Conservation (phyloP, 1,140 invertebrate species). For the Megathymus violae region DNA sequence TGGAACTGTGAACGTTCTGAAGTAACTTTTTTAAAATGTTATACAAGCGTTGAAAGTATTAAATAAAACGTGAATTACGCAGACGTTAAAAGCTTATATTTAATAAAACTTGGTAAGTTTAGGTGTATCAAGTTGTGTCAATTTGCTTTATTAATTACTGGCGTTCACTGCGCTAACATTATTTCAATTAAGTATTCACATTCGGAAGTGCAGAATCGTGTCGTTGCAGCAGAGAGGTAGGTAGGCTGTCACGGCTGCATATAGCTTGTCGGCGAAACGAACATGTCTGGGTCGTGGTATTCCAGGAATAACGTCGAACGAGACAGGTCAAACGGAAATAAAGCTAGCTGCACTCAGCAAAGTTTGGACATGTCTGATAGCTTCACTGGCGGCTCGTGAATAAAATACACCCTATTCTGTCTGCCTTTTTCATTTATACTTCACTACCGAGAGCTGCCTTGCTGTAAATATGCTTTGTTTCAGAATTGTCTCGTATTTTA, state of each 20-base stretch:
- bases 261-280: slow-evolving; percentile 72
- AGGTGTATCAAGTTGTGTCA: too few relatives aligned
- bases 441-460: slow-evolving; percentile 12
- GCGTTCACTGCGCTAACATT: slow-evolving; percentile 58
- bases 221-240: slow-evolving; percentile 59
- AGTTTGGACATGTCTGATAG: slow-evolving; percentile 77
- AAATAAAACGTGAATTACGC: too few relatives aligned
- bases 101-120: too few relatives aligned
- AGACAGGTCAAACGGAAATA: slow-evolving; percentile 80
- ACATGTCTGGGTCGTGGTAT: slow-evolving; percentile 72
- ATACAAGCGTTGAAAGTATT: too few relatives aligned
- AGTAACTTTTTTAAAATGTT: too few relatives aligned
- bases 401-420: slow-evolving; percentile 67
- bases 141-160: slow-evolving; percentile 63
- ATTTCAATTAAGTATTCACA: slow-evolving; percentile 75
- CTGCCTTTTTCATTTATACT: slow-evolving; percentile 48
- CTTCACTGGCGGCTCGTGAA: slow-evolving; percentile 66
- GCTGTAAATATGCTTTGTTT: background rate
- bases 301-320: slow-evolving; percentile 73
- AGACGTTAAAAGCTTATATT: too few relatives aligned
- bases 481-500: slow-evolving; percentile 2
- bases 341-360: slow-evolving; percentile 73
- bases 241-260: slow-evolving; percentile 70
- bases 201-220: slow-evolving; percentile 74
- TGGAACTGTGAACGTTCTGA: too few relatives aligned